Evolutionary conservation across 2,797 vertebrate genomes (phyloP).

Genomic region (Chaunax sp.): DNA sequence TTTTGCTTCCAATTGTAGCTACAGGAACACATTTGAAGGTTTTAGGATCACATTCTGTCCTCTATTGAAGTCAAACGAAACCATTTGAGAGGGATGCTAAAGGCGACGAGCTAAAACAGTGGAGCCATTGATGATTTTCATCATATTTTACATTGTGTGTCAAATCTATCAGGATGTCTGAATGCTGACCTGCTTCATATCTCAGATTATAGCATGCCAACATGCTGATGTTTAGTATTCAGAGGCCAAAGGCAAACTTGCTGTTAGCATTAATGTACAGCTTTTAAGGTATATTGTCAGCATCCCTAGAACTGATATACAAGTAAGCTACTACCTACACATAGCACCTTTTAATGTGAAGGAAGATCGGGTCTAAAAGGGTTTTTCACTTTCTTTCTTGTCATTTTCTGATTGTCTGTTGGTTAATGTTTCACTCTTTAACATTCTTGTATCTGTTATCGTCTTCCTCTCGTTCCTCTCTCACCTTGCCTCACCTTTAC

Average conservation of each 20-base stretch:
- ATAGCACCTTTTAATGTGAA: constrained; percentile 36
- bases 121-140: no score
- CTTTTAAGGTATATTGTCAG: background rate
- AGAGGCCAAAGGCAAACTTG: constrained; percentile 6
- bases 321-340: constrained; percentile 13
- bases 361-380: constrained; percentile 2
- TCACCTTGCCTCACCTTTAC: background rate
- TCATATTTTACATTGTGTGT: no score
- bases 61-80: no score
- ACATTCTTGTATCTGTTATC: background rate
- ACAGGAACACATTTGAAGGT: no score
- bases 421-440: constrained; percentile 11
- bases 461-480: background rate
- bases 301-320: background rate
- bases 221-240: constrained; percentile 7
- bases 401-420: constrained; percentile 61
- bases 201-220: constrained; percentile 15
- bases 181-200: background rate
- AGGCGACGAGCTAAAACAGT: background rate
- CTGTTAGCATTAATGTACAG: constrained; percentile 1
- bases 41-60: no score
- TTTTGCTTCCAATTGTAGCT: no score
- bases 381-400: background rate
- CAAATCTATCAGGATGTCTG: background rate
- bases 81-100: no score